Base-by-base conservation (phyloP, 2,797 vertebrate species). In the Micropoecilia bifurca region DNA sequence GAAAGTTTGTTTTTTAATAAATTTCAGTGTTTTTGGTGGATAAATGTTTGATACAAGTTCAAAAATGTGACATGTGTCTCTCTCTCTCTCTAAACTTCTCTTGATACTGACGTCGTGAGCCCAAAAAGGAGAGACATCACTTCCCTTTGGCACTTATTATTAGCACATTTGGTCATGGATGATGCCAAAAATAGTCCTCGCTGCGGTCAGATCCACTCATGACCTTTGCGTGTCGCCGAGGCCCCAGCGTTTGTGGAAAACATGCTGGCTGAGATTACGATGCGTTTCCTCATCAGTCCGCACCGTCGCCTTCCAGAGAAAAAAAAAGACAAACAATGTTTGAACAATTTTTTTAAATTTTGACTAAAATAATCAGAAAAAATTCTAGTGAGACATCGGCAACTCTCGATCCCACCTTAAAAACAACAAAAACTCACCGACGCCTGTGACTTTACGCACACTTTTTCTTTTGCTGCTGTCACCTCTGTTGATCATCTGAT, bases 71-170 rank as follows among this genome's bases (percentile, higher is more conserved):
- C 82, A 76, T 41, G 2, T 4, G 13, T n/a, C 78, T 66, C 57
- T 28, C 76, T 59, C 81, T 77, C 55, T 30, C 33, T 25, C 41
- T 80, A 73, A 84, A 61, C 68, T 81, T 76, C 30, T 72, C 48
- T 50, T 68, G 13, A 74, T 18, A 39, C 12, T 71, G 76, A 86
- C 47, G 12, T 48, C 6, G 6, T 45, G 50, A 41, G 39, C 55
- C 77, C n/a, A 77, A 80, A 84, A 85, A 50, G 68, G 75, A 85
- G 83, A 71, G 8, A 78, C 47, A 63, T 78, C 83, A 89, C 91
- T 92, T 93, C 91, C 90, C 79, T 87, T 73, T 46, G 4, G 1
- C 20, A 6, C 4, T 59, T 90, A 93, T 93, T 90, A 85, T 87
- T 87, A 88, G 88, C 61, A 8, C 16, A 13, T 14, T 7, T 4